These are phyloP conservation scores for Eretmochelys imbricata DNA, from an alignment of 2,113 vertebrate genomes.

Conservation along the genomic window DNA sequence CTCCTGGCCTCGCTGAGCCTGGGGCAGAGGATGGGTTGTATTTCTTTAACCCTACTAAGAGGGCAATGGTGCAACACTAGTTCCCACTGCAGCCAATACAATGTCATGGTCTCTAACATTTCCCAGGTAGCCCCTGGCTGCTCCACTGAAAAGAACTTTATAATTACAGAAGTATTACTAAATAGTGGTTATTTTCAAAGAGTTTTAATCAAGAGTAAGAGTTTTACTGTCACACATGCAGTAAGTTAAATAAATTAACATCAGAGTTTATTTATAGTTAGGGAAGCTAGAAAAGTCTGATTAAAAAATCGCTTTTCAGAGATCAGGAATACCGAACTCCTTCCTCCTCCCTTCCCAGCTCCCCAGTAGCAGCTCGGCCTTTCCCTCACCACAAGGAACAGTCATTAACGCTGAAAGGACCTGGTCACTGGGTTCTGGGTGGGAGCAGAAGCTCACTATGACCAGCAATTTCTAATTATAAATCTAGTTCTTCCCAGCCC, in stretches of 20 bases:
- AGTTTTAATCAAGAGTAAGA: neutral
- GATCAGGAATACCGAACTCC: neutral
- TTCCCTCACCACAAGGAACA: neutral
- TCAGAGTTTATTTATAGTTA: neutral
- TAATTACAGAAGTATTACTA: neutral
- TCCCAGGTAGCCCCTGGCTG: neutral
- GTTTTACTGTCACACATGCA: neutral
- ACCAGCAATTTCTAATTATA: neutral
- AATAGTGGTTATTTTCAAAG: neutral
- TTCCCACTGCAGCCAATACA: neutral
- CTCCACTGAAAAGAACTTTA: neutral
- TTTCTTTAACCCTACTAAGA: neutral
- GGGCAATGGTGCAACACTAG: neutral
- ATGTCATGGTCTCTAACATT: rapidly evolving
- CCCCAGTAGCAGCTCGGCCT: neutral
- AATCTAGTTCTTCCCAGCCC: neutral
- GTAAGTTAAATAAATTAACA: neutral
- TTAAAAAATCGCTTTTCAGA: slow-evolving; percentile 26
- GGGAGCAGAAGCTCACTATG: neutral
- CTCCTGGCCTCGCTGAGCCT: neutral
- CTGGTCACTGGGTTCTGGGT: neutral
- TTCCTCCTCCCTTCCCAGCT: neutral
- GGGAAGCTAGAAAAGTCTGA: neutral
- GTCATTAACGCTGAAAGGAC: neutral
- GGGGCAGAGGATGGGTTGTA: neutral